A percentile compares a stretch with the other conserved stretches of the same genome.
phyloP scores from a whole-genome alignment of 2,888 invertebrate species.

The Troides helena region DNA sequence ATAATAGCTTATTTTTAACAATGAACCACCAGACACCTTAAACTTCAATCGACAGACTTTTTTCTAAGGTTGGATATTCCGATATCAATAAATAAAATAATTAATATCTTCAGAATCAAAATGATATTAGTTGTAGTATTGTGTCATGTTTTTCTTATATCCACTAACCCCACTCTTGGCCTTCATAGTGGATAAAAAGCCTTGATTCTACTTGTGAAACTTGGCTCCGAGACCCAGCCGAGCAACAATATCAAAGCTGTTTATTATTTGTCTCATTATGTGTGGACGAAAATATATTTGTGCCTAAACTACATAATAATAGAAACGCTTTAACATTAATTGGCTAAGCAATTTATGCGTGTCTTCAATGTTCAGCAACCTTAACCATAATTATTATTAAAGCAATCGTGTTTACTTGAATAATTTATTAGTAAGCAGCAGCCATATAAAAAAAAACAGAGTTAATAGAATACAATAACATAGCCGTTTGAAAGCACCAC shows the following conservation, averaged over 20 bases:
- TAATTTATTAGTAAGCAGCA: background rate
- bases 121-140: background rate
- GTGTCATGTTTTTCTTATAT: background rate
- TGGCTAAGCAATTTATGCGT: conserved; percentile 9
- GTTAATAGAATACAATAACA: background rate
- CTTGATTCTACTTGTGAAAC: too few relatives aligned
- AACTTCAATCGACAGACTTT: background rate
- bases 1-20: background rate
- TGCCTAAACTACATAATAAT: background rate
- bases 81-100: background rate
- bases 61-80: background rate
- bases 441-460: background rate
- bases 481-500: conserved; percentile 15
- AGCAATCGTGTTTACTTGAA: background rate
- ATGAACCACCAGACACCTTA: background rate
- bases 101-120: background rate
- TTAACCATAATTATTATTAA: background rate
- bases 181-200: too few relatives aligned
- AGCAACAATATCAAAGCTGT: too few relatives aligned
- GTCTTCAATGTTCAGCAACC: background rate
- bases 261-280: background rate
- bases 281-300: background rate
- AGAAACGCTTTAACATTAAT: conserved; percentile 1
- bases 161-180: too few relatives aligned
- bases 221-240: too few relatives aligned